Evolutionary conservation across 2,113 vertebrate species (phyloP).

Genomic region (Accipiter virgatus): DNA sequence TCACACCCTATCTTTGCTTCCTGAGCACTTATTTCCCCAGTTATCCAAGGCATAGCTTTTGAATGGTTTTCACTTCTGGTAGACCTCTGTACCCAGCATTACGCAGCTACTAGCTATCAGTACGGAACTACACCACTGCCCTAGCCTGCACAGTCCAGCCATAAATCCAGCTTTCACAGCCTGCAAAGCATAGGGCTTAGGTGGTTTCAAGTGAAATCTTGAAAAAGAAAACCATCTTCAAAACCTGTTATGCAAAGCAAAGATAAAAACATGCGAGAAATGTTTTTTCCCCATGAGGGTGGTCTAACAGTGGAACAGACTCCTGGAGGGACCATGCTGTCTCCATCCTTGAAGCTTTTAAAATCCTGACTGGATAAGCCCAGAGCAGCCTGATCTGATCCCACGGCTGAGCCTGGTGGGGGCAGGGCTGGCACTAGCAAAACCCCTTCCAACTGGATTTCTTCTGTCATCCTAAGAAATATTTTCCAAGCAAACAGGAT

Average conservation of each 20-base stretch:
- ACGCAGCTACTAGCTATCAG: neutral
- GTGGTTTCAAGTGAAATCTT: neutral
- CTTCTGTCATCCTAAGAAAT: neutral
- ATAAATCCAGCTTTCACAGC: neutral
- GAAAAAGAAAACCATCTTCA: neutral
- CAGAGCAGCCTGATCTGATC: neutral
- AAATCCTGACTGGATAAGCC: neutral
- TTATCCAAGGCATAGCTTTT: neutral
- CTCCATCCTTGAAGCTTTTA: neutral
- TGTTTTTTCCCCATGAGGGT: fast-evolving
- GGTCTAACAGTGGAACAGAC: neutral
- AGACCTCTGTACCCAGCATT: neutral
- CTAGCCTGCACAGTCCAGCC: neutral
- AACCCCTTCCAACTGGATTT: neutral
- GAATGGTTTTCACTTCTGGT: neutral
- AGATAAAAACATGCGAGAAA: neutral
- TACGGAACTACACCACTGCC: neutral
- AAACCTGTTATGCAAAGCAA: neutral
- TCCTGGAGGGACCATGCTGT: neutral
- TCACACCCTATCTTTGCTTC: neutral
- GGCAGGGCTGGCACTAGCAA: neutral
- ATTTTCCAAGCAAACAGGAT: neutral
- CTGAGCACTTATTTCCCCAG: neutral
- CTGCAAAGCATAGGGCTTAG: neutral
- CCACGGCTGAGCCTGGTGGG: neutral